Conservation (phyloP, 1,140 invertebrate species). For the Lethocerus indicus region DNA sequence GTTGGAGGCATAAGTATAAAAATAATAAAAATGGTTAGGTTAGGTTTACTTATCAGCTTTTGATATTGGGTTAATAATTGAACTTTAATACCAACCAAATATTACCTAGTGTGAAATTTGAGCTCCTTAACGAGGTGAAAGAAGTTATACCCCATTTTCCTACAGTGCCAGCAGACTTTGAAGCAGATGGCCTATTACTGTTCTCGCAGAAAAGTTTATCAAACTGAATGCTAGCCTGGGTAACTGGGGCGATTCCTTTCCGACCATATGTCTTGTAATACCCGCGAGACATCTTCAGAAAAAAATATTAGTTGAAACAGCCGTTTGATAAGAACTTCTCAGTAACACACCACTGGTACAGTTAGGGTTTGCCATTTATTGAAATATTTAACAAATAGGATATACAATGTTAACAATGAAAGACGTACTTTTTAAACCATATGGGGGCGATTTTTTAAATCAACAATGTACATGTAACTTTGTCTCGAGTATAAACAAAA, state of each 20-base stretch:
- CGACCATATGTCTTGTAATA: conserved; percentile 16
- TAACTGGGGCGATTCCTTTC: conserved; percentile 10
- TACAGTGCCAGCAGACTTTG: conserved; percentile 72
- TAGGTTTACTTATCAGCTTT: no score
- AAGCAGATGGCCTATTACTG: conserved; percentile 69
- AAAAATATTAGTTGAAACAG: no score
- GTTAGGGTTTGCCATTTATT: no score
- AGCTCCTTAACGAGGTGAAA: conserved; percentile 72
- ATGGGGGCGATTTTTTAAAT: no score
- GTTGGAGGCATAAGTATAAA: not conserved
- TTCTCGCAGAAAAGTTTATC: conserved; percentile 69
- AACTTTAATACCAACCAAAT: not conserved
- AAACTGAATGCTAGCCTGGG: conserved; percentile 43
- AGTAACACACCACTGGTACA: no score
- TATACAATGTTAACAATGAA: no score
- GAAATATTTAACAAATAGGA: no score
- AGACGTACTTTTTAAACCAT: no score
- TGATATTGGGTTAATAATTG: no score
- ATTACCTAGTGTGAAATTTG: conserved; percentile 19
- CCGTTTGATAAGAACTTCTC: no score
- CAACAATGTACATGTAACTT: no score
- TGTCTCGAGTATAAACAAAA: no score
- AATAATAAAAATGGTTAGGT: not conserved
- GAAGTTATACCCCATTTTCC: conserved; percentile 88
- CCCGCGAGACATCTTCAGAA: conserved; percentile 15